Evolutionary conservation across 2,797 vertebrate genomes (phyloP).

Genomic region (Nannoperca obscura): DNA sequence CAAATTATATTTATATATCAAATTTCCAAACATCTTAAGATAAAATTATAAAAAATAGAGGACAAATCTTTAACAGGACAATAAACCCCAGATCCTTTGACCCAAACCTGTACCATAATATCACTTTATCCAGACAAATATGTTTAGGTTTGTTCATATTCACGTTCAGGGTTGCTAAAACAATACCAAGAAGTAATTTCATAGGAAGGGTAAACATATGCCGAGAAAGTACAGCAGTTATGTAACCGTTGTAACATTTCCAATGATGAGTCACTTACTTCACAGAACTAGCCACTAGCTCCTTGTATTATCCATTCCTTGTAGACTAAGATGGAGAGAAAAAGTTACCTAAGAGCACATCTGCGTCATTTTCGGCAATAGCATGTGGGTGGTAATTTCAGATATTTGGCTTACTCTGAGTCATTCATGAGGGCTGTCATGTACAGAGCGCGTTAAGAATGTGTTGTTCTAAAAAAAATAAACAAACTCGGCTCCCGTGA

Average conservation of each 20-base stretch:
- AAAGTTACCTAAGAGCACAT: constrained; percentile 57
- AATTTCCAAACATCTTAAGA: neutral
- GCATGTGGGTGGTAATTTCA: constrained; percentile 62
- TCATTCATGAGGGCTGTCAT: constrained; percentile 48
- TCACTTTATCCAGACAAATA: neutral
- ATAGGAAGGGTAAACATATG: constrained; percentile 40
- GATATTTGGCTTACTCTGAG: constrained; percentile 52
- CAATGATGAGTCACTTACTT: constrained; percentile 69
- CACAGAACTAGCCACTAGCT: constrained; percentile 34
- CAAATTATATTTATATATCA: neutral
- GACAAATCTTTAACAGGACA: neutral
- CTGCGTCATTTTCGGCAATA: constrained; percentile 55
- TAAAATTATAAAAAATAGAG: neutral
- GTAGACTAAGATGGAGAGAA: constrained; percentile 1
- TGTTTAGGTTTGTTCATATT: neutral
- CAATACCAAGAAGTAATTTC: constrained; percentile 24
- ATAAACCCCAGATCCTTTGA: neutral
- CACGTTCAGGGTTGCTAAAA: neutral
- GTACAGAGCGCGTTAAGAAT: neutral
- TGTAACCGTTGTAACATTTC: constrained; percentile 62
- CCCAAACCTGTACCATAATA: neutral
- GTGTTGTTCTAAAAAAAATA: constrained; percentile 4
- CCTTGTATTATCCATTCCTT: constrained; percentile 10
- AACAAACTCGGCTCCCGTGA: neutral
- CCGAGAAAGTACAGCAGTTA: constrained; percentile 57